These are phyloP conservation scores for Pyxicephalus adspersus DNA, from an alignment of 2,113 vertebrate genomes.

Conservation along the genomic window DNA sequence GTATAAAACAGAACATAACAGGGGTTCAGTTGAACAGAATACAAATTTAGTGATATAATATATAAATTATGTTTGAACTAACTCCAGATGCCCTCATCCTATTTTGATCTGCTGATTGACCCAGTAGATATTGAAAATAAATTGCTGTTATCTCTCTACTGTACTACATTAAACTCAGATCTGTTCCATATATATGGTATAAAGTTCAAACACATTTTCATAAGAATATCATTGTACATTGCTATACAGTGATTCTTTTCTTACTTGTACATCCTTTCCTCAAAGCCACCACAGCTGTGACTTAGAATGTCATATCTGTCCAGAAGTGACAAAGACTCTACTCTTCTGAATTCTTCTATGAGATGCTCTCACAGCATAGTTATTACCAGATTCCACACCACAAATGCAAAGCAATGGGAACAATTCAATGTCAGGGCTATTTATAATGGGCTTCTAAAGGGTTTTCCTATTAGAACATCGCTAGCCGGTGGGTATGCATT, in stretches of 20 bases:
- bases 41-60: too few species aligned
- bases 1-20: too few species aligned
- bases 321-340: constrained; percentile 49
- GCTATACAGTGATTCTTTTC: constrained; percentile 18
- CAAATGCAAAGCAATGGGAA: constrained; percentile 38
- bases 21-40: too few species aligned
- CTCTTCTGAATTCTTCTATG: constrained; percentile 31
- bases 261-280: constrained; percentile 28
- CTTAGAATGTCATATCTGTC: constrained; percentile 23
- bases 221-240: constrained; percentile 11
- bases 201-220: constrained; percentile 25
- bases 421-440: constrained; percentile 40
- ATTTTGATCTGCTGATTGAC: too few species aligned
- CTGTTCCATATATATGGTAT: constrained; percentile 1
- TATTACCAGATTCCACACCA: constrained; percentile 46
- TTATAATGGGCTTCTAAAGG: constrained; percentile 46
- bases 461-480: constrained; percentile 16
- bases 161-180: background rate
- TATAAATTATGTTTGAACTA: too few species aligned
- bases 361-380: constrained; percentile 53
- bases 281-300: constrained; percentile 41
- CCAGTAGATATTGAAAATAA: too few species aligned
- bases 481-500: constrained; percentile 36
- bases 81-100: too few species aligned
- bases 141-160: background rate